Percentiles rank a stretch among this genome's conserved stretches.
Conservation (phyloP, 2,888 invertebrate species). For the Chrysolina haemoptera region DNA sequence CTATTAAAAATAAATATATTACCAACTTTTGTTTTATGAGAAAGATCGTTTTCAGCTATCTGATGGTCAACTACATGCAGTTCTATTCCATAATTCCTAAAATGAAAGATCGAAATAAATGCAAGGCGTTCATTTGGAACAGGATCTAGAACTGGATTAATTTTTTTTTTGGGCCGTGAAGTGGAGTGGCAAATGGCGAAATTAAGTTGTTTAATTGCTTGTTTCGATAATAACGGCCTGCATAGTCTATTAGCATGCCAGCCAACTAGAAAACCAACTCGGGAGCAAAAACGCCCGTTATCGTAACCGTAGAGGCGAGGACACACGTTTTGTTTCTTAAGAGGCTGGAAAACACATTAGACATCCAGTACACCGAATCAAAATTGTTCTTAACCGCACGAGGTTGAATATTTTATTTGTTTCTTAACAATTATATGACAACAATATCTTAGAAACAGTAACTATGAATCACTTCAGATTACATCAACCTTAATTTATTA, state of each 20-base stretch:
- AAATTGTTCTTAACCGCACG: background rate
- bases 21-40: too few relatives aligned
- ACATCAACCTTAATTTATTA: too few relatives aligned
- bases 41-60: too few relatives aligned
- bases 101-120: too few relatives aligned
- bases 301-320: conserved; percentile 6
- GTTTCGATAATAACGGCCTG: conserved; percentile 16
- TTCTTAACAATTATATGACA: too few relatives aligned
- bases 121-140: background rate
- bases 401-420: too few relatives aligned
- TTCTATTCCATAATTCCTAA: background rate
- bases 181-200: conserved; percentile 1
- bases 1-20: too few relatives aligned
- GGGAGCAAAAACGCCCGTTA: conserved; percentile 2
- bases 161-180: background rate
- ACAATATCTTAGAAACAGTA: too few relatives aligned
- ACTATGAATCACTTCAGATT: too few relatives aligned
- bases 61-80: too few relatives aligned
- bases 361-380: background rate
- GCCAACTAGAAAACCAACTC: conserved; percentile 1
- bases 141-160: background rate
- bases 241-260: conserved; percentile 17
- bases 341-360: background rate
- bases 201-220: conserved; percentile 10
- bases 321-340: conserved; percentile 8